Evolutionary conservation across 2,888 invertebrate genomes (phyloP).

Genomic region (Caenorhabditis macrosperma): DNA sequence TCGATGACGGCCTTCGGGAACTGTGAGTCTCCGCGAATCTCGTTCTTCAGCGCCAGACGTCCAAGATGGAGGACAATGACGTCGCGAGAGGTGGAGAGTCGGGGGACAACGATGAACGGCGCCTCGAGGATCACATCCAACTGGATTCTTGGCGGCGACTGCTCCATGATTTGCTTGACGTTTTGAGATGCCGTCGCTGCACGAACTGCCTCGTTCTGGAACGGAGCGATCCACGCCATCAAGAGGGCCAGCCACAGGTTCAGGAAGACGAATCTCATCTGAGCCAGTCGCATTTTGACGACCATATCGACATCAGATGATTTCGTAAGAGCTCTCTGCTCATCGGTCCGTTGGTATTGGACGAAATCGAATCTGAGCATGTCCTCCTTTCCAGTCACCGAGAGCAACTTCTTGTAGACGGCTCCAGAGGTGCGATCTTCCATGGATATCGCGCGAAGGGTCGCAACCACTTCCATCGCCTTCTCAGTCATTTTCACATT

Average conservation of each 20-base stretch:
- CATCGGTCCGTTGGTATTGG: slow-evolving; percentile 75
- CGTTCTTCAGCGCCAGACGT: slow-evolving; percentile 81
- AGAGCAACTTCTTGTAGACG: slow-evolving; percentile 89
- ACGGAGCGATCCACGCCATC: slow-evolving; percentile 80
- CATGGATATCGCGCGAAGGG: slow-evolving; percentile 84
- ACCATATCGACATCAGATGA: slow-evolving; percentile 85
- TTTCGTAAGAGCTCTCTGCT: slow-evolving; percentile 74
- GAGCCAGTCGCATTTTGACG: slow-evolving; percentile 86
- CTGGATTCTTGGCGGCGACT: slow-evolving; percentile 83
- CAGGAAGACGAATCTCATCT: slow-evolving; percentile 90
- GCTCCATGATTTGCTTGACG: slow-evolving; percentile 85
- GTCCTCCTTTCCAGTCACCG: slow-evolving; percentile 87
- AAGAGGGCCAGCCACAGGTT: slow-evolving; percentile 90
- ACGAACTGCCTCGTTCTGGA: slow-evolving; percentile 66
- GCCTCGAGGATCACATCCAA: slow-evolving; percentile 81
- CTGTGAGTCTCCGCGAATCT: slow-evolving; percentile 67
- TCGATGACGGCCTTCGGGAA: slow-evolving; percentile 86
- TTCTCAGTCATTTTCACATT: slow-evolving; percentile 69
- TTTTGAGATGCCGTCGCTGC: slow-evolving; percentile 89
- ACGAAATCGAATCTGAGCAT: slow-evolving; percentile 83
- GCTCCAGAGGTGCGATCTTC: slow-evolving; percentile 87
- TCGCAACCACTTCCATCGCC: slow-evolving; percentile 67
- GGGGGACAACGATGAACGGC: slow-evolving; percentile 92
- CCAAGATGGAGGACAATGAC: slow-evolving; percentile 89
- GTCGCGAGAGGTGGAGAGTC: slow-evolving; percentile 88